These are phyloP conservation scores for Platichthys flesus DNA, from an alignment of 2,113 vertebrate species.

Conservation along the genomic window DNA sequence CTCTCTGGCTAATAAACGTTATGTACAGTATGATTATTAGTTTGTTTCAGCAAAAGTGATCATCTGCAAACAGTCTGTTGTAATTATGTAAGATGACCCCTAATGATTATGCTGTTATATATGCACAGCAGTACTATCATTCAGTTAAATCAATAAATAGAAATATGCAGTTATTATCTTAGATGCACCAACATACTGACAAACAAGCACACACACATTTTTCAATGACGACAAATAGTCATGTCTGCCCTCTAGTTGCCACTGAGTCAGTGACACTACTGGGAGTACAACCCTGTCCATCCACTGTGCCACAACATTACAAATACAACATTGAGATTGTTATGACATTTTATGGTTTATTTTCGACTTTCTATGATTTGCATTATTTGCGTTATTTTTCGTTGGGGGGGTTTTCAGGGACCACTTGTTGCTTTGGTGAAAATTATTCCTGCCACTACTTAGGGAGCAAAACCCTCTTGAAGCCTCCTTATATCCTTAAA, in stretches of 20 bases:
- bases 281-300: background rate
- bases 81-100: background rate
- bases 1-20: slow-evolving; percentile 1
- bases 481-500: background rate
- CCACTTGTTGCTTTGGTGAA: background rate
- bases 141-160: background rate
- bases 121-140: background rate
- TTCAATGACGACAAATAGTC: slow-evolving; percentile 53
- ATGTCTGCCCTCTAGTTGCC: slow-evolving; percentile 82
- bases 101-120: background rate
- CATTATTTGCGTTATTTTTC: background rate
- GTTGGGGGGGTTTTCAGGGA: too few relatives aligned
- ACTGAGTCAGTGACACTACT: slow-evolving; percentile 51
- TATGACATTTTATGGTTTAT: too few relatives aligned
- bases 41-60: too few relatives aligned
- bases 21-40: background rate
- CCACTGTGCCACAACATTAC: background rate
- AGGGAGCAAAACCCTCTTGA: too few relatives aligned
- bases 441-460: background rate
- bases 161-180: background rate
- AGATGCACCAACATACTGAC: background rate
- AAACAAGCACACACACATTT: background rate
- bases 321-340: background rate
- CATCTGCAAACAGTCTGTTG: too few relatives aligned
- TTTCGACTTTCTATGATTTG: too few relatives aligned